Evolutionary conservation across 2,113 vertebrate genomes (phyloP).

Genomic region (Spilogale gracilis): DNA sequence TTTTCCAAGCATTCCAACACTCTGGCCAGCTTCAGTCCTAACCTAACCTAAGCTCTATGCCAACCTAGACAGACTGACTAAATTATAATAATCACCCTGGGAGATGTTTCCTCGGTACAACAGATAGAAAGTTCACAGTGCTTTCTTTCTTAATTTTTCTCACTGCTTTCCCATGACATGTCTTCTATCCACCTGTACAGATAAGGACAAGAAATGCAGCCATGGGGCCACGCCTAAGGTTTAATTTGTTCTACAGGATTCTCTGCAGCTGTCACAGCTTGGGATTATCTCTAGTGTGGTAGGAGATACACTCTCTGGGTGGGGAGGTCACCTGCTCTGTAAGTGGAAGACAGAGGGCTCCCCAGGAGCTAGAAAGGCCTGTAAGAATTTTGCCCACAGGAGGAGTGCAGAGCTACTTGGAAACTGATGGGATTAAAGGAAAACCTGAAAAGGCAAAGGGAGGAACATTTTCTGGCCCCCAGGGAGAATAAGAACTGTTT

Average conservation of each 20-base stretch:
- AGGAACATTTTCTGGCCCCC: conserved; percentile 67
- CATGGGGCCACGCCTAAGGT: not conserved
- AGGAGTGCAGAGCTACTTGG: not conserved
- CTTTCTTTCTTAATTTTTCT: not conserved
- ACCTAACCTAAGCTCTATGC: not conserved
- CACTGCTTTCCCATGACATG: not conserved
- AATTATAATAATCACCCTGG: not conserved
- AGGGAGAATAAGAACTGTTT: conserved; percentile 77
- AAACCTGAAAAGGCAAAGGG: conserved; percentile 28
- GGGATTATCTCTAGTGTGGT: not conserved
- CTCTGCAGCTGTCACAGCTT: not conserved
- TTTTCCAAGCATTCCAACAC: not conserved
- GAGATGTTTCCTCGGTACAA: not conserved
- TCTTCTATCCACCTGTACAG: not conserved
- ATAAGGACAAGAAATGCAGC: not conserved
- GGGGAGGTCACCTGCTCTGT: not conserved
- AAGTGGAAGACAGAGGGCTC: not conserved
- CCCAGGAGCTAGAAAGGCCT: not conserved
- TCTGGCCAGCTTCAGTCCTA: not conserved
- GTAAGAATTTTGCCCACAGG: not conserved
- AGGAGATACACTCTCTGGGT: not conserved
- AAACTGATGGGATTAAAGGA: conserved; percentile 61
- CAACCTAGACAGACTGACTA: not conserved
- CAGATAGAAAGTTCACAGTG: not conserved
- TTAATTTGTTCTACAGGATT: not conserved